phyloP scores from a whole-genome alignment of 53 echinoderm and acorn worm species.

The Henricia sp. region DNA sequence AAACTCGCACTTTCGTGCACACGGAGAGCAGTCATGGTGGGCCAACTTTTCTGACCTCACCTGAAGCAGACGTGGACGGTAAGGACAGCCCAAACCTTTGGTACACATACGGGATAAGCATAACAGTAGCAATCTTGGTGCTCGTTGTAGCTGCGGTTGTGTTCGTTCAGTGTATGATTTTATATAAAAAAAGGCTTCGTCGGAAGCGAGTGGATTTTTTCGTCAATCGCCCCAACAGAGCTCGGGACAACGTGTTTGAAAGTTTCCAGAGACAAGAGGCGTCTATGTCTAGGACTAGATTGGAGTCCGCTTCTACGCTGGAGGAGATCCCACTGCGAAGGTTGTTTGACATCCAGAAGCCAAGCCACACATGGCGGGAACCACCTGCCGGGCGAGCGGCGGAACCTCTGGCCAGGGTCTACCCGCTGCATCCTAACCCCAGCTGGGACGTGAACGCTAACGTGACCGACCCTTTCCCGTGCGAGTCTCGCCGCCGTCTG shows the following conservation, averaged over 20 bases:
- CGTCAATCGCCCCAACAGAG: slow-evolving; percentile 7
- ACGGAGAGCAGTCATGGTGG: neutral
- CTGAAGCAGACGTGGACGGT: neutral
- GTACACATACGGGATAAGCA: slow-evolving; percentile 62
- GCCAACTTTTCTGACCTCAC: neutral
- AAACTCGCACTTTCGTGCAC: neutral
- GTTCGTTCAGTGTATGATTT: slow-evolving; percentile 36
- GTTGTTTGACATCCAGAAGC: neutral
- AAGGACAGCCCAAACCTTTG: slow-evolving; percentile 25
- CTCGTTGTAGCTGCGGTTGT: slow-evolving; percentile 39
- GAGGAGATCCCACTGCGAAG: slow-evolving; percentile 43
- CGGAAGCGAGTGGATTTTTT: slow-evolving; percentile 23
- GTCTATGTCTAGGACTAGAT: neutral
- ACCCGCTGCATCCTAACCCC: slow-evolving; percentile 11
- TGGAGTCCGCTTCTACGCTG: neutral
- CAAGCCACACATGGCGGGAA: neutral
- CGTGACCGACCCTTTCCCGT: slow-evolving; percentile 31
- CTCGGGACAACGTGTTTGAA: slow-evolving; percentile 25
- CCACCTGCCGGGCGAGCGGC: neutral
- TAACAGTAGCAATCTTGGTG: slow-evolving; percentile 61
- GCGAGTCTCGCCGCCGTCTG: slow-evolving; percentile 19
- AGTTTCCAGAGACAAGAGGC: slow-evolving; percentile 41
- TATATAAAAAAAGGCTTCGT: neutral
- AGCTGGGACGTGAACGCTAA: slow-evolving; percentile 15
- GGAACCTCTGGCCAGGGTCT: slow-evolving; percentile 46